Percentiles rank a stretch among this genome's conserved stretches.
These are phyloP conservation scores for Orthosia cruda DNA, from an alignment of 2,888 invertebrate genomes.

Conservation along the genomic window DNA sequence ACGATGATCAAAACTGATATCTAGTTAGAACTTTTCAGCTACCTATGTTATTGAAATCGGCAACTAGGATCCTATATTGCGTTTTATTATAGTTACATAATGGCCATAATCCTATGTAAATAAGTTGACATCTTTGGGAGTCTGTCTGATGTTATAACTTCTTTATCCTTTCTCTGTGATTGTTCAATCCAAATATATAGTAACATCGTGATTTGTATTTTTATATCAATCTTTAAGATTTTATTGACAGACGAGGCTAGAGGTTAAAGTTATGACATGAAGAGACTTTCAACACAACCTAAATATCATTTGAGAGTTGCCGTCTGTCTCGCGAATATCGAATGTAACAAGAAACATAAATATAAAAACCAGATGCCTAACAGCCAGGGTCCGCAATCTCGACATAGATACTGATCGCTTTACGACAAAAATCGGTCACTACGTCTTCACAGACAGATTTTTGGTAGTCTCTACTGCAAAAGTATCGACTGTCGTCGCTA, in stretches of 20 bases:
- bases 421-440: no score
- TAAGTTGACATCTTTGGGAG: conserved; percentile 3
- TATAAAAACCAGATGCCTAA: no score
- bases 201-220: conserved; percentile 50
- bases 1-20: conserved; percentile 48
- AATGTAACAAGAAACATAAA: background rate
- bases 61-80: background rate
- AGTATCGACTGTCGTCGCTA: no score
- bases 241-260: conserved; percentile 52
- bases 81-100: background rate
- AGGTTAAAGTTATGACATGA: conserved; percentile 61
- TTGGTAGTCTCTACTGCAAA: no score
- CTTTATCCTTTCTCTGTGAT: conserved; percentile 27
- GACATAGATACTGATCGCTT: no score
- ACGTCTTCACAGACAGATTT: no score
- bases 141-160: conserved; percentile 5
- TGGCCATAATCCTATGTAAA: background rate
- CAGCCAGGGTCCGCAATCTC: no score
- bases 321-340: conserved; percentile 8
- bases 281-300: conserved; percentile 40
- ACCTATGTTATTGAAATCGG: conserved; percentile 8
- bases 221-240: conserved; percentile 36
- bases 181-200: conserved; percentile 34
- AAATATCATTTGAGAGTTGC: conserved; percentile 32
- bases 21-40: conserved; percentile 10